Percentiles rank a stretch among this genome's conserved stretches.
Conservation (phyloP, 2,113 vertebrate species). For the Etia nguti region DNA sequence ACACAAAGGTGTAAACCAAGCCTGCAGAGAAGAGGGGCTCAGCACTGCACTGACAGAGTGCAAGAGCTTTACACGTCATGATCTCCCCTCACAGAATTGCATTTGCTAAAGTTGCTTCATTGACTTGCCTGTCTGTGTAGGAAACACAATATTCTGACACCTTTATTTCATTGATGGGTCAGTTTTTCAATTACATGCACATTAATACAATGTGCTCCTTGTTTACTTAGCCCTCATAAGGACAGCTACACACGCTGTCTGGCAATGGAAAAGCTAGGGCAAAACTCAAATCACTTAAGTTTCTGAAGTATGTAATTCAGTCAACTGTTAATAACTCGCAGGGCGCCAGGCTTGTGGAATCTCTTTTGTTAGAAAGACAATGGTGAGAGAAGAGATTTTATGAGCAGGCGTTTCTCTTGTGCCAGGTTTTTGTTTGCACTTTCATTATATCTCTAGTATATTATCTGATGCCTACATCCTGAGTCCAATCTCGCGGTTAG, state of each 20-base stretch:
- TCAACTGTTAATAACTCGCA: conserved; percentile 74
- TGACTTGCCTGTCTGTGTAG: not conserved
- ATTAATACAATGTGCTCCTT: not conserved
- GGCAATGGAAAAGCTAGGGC: not conserved
- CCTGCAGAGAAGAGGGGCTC: conserved; percentile 4
- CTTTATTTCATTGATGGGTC: not conserved
- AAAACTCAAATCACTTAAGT: conserved; percentile 45
- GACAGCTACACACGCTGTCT: not conserved
- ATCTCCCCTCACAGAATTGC: not conserved
- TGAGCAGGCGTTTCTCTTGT: conserved; percentile 74
- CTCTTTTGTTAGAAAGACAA: conserved; percentile 72
- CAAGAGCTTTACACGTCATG: conserved; percentile 35
- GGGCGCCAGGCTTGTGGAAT: conserved; percentile 66
- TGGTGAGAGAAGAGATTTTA: conserved; percentile 59
- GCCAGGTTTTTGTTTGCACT: conserved; percentile 84
- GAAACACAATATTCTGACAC: not conserved
- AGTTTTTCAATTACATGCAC: not conserved
- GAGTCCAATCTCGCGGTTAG: conserved; percentile 79
- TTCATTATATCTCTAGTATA: conserved; percentile 81
- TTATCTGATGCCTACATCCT: conserved; percentile 81
- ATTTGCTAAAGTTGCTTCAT: conserved; percentile 10
- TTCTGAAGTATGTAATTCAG: conserved; percentile 71
- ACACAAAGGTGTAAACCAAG: conserved; percentile 56
- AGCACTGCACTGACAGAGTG: conserved; percentile 5
- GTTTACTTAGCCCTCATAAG: not conserved